phyloP scores from a whole-genome alignment of 1,140 invertebrate species.

The Drosophila parvula region DNA sequence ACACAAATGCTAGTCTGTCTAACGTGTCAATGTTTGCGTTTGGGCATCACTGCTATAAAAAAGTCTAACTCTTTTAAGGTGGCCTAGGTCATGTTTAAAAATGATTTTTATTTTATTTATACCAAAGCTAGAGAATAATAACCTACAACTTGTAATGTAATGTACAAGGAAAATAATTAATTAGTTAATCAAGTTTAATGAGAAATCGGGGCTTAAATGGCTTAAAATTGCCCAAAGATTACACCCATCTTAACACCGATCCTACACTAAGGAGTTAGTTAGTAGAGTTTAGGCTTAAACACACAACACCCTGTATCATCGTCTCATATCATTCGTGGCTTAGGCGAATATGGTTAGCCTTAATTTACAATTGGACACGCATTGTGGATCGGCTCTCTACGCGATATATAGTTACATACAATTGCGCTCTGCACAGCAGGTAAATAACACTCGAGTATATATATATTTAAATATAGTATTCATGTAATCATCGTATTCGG shows the following conservation, averaged over 20 bases:
- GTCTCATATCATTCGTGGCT: conserved; percentile 34
- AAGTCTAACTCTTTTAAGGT: conserved; percentile 1
- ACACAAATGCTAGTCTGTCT: no score
- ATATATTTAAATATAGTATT: conserved; percentile 73
- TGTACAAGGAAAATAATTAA: conserved; percentile 1
- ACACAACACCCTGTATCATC: conserved; percentile 63
- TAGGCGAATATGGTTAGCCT: conserved; percentile 64
- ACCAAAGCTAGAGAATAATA: neutral
- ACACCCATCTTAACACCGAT: conserved; percentile 10
- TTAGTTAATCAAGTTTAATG: conserved; percentile 2
- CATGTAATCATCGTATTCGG: conserved; percentile 55
- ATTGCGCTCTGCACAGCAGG: conserved; percentile 83
- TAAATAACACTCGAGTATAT: conserved; percentile 83
- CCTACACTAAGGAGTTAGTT: conserved; percentile 14
- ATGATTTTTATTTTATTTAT: conserved; percentile 2
- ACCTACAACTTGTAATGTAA: neutral
- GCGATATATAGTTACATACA: conserved; percentile 73
- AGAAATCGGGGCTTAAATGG: conserved; percentile 4
- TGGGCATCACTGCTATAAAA: neutral
- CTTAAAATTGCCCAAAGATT: conserved; percentile 5
- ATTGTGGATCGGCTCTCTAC: conserved; percentile 79
- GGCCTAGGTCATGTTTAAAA: conserved; percentile 3
- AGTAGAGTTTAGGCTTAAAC: conserved; percentile 53
- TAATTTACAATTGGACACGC: conserved; percentile 81
- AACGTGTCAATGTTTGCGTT: no score